Evolutionary conservation across 2,888 invertebrate genomes (phyloP).

Genomic region (Mactromeris polynyma): DNA sequence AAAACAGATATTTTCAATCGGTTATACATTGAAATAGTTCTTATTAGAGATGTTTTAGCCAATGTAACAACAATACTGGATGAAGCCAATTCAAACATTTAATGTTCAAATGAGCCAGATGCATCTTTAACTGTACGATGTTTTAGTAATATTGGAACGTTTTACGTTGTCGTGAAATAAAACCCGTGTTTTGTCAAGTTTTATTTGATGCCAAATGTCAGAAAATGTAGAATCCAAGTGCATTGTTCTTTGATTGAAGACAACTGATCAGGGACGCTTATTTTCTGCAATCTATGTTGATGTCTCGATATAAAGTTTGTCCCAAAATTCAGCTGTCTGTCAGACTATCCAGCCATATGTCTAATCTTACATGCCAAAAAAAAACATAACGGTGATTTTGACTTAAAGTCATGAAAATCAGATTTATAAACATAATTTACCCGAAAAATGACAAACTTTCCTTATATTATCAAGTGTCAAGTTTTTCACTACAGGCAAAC

Average conservation of each 20-base stretch:
- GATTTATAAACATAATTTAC: constrained; percentile 25
- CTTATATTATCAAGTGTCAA: constrained; percentile 61
- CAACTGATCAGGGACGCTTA: neutral
- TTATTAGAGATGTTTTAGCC: too few species aligned
- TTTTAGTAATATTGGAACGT: too few species aligned
- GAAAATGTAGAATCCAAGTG: neutral
- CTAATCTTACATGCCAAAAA: neutral
- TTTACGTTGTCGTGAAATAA: too few species aligned
- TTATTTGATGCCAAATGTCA: neutral
- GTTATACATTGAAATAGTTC: too few species aligned
- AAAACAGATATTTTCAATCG: too few species aligned
- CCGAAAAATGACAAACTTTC: constrained; percentile 3
- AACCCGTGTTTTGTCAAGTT: too few species aligned
- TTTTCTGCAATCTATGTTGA: neutral
- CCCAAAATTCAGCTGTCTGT: neutral
- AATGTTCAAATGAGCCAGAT: too few species aligned
- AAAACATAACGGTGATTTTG: neutral
- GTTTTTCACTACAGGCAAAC: constrained; percentile 23
- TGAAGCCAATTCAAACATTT: too few species aligned
- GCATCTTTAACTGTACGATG: too few species aligned
- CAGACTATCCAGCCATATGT: neutral
- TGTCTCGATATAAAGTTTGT: neutral
- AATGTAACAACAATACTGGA: too few species aligned
- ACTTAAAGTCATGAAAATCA: constrained; percentile 6
- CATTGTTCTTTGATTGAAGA: neutral